Percentiles rank a stretch among this genome's conserved stretches.
These are phyloP conservation scores for Paragorgia papillata DNA, from an alignment of 92 coral and sea anemone species.

Conservation along the genomic window DNA sequence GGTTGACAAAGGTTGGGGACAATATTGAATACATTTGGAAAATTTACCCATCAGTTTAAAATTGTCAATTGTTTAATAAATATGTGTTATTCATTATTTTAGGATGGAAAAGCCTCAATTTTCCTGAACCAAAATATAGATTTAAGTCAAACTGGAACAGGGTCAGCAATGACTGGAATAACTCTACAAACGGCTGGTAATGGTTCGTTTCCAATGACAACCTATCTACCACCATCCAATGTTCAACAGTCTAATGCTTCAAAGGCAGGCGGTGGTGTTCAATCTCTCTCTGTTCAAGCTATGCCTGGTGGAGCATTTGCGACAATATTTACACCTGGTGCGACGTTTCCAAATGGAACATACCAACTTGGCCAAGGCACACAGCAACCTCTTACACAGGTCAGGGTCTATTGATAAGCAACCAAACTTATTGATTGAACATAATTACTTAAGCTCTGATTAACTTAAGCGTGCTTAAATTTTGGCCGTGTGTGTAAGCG, in stretches of 20 bases:
- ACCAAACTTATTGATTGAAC: too few species aligned
- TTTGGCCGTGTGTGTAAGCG: not conserved
- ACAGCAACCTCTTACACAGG: constrained; percentile 79
- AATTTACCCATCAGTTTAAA: too few species aligned
- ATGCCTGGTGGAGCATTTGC: constrained; percentile 97
- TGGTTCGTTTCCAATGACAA: constrained; percentile 96
- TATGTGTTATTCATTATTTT: not conserved
- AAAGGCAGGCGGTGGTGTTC: constrained; percentile 61
- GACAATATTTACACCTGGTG: constrained; percentile 92
- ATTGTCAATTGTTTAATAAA: too few species aligned
- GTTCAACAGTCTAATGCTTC: constrained; percentile 67
- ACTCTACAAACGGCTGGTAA: constrained; percentile 90
- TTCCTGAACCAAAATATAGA: constrained; percentile 92
- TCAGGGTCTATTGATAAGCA: constrained; percentile 8
- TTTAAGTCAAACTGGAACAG: constrained; percentile 67
- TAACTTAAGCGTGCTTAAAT: too few species aligned
- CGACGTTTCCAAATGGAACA: constrained; percentile 60
- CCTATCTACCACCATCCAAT: constrained; percentile 84
- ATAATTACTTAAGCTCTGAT: not conserved
- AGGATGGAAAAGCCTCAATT: constrained; percentile 82
- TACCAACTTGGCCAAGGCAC: constrained; percentile 86
- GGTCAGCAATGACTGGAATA: constrained; percentile 89
- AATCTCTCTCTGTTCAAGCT: constrained; percentile 92
- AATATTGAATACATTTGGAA: too few species aligned
- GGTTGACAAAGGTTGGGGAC: too few species aligned